These are phyloP conservation scores for Cantharis nigra DNA, from an alignment of 2,888 invertebrate species.

Conservation along the genomic window DNA sequence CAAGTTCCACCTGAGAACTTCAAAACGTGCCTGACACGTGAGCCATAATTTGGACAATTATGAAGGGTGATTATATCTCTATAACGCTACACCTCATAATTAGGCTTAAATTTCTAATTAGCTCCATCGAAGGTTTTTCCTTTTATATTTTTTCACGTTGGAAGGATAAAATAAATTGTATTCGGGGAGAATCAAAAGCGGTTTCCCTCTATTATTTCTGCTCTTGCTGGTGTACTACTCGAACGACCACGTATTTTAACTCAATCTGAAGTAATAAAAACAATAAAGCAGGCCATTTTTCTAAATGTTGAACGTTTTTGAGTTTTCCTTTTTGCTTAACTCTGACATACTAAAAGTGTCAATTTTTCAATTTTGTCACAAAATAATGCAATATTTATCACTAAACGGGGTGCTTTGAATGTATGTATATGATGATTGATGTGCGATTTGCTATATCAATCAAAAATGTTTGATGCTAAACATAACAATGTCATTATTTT, in stretches of 20 bases:
- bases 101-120: not conserved
- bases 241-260: constrained; percentile 9
- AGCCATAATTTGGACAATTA: not conserved
- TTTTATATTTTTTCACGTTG: not conserved
- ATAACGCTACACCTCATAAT: not conserved
- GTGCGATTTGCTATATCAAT: not conserved
- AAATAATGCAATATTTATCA: not conserved
- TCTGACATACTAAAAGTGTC: not conserved
- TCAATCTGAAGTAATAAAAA: constrained; percentile 11
- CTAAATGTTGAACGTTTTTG: not conserved
- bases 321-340: not conserved
- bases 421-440: not conserved
- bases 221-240: not conserved
- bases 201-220: not conserved
- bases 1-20: not conserved
- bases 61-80: not conserved
- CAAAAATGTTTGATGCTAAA: not conserved
- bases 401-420: not conserved
- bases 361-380: not conserved
- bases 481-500: not conserved
- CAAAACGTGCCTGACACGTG: not conserved
- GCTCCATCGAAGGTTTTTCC: not conserved
- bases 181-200: not conserved
- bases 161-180: not conserved
- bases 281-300: constrained; percentile 8